Evolutionary conservation across 2,888 invertebrate species (phyloP).

Genomic region (Pristionchus arcanus): DNA sequence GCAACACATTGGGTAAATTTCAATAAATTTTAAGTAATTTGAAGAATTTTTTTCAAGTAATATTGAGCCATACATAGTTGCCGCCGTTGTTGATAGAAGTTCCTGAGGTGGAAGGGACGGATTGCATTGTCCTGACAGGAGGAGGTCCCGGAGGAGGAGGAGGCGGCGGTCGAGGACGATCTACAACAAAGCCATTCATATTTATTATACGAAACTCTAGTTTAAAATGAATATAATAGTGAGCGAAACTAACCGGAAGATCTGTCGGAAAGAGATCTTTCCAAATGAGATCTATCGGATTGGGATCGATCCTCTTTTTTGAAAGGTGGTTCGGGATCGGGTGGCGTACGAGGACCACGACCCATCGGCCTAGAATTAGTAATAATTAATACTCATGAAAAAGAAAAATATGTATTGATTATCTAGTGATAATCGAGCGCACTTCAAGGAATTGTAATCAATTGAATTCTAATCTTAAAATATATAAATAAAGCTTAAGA

Average conservation of each 20-base stretch:
- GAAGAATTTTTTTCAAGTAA: not conserved
- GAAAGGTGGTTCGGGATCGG: slow-evolving; percentile 9
- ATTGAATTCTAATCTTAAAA: not conserved
- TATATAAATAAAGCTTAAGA: not conserved
- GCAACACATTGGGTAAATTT: too few species aligned
- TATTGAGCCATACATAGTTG: not conserved
- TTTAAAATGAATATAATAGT: not conserved
- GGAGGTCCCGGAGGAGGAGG: slow-evolving; percentile 34
- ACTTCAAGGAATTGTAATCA: not conserved
- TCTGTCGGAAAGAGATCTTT: not conserved
- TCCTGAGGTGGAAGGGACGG: not conserved
- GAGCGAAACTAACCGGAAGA: not conserved
- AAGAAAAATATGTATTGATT: not conserved
- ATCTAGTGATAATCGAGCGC: not conserved
- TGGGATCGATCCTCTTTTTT: slow-evolving; percentile 15
- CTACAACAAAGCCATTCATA: not conserved
- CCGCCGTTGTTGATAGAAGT: not conserved
- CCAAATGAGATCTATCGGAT: not conserved
- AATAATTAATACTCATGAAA: not conserved
- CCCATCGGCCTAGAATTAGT: not conserved
- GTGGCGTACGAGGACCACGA: slow-evolving; percentile 53
- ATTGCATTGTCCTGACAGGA: not conserved
- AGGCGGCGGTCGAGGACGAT: slow-evolving; percentile 18
- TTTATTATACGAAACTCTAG: not conserved
- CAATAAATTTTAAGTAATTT: not conserved